phyloP scores from a whole-genome alignment of 2,797 vertebrate species.

The Linurgus olivaceus region DNA sequence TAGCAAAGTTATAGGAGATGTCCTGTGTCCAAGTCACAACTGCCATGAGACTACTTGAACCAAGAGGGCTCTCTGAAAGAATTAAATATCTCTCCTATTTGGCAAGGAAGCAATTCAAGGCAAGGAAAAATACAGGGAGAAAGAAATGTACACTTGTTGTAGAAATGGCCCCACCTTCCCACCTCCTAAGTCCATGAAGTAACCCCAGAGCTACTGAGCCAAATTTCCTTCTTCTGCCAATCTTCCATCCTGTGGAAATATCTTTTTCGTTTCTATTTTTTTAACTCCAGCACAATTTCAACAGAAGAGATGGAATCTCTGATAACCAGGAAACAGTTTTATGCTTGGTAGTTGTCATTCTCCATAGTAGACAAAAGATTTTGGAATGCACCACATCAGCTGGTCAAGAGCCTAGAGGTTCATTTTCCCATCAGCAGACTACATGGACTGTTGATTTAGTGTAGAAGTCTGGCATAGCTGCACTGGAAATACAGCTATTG shows the following conservation, averaged over 20 bases:
- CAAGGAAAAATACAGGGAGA: not conserved
- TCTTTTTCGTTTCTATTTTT: too few species aligned
- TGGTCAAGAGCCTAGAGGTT: not conserved
- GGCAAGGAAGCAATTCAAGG: not conserved
- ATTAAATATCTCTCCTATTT: not conserved
- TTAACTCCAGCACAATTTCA: not conserved
- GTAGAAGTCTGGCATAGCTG: not conserved
- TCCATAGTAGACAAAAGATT: not conserved
- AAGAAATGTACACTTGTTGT: not conserved
- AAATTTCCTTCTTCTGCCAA: not conserved
- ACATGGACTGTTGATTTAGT: not conserved
- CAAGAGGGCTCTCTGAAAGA: not conserved
- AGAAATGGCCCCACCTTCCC: not conserved
- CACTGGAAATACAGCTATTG: not conserved
- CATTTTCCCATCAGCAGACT: not conserved
- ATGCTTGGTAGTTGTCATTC: not conserved
- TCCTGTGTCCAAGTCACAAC: not conserved
- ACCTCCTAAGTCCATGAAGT: fast-evolving
- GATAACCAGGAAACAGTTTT: not conserved
- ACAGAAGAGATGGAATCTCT: not conserved
- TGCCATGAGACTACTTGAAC: not conserved
- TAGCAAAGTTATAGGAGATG: not conserved
- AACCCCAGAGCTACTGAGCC: not conserved
- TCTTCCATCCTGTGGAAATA: not conserved
- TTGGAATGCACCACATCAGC: not conserved